A percentile compares a stretch with the other conserved stretches of the same genome.
Conservation (phyloP, 1,140 invertebrate genomes). For the Notospermus geniculatus region DNA sequence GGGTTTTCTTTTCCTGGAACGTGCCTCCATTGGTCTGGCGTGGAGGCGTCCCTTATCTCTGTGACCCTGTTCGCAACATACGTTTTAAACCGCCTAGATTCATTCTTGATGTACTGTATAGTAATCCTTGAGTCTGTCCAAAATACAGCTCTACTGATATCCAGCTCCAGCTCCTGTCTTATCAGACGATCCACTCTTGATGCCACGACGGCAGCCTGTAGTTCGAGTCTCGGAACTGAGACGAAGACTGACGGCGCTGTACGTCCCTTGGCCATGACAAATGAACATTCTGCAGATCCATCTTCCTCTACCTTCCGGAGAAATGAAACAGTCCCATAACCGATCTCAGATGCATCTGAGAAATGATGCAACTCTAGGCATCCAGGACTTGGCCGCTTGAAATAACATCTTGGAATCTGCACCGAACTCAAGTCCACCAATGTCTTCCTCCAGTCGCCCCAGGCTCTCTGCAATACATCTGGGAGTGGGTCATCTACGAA, state of each 20-base stretch:
- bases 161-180: neutral
- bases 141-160: neutral
- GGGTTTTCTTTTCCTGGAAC: constrained; percentile 1
- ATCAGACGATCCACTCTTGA: neutral
- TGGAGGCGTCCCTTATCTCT: neutral
- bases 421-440: neutral
- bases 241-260: neutral
- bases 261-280: constrained; percentile 1
- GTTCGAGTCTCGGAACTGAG: constrained; percentile 11
- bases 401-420: constrained; percentile 5
- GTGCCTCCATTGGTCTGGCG: constrained; percentile 1
- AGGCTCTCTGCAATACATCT: neutral
- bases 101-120: constrained; percentile 8
- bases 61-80: constrained; percentile 2
- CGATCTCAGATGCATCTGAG: neutral
- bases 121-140: constrained; percentile 8
- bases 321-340: constrained; percentile 7
- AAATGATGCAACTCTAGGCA: constrained; percentile 2
- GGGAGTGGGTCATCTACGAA: constrained; percentile 1
- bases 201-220: neutral
- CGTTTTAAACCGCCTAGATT: constrained; percentile 4
- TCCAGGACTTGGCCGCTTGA: no score
- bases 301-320: constrained; percentile 2
- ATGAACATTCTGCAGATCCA: neutral
- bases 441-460: neutral